Percentiles rank a stretch among this genome's conserved stretches.
Conservation (phyloP, 2,113 vertebrate genomes). For the Muntiacus muntjak region DNA sequence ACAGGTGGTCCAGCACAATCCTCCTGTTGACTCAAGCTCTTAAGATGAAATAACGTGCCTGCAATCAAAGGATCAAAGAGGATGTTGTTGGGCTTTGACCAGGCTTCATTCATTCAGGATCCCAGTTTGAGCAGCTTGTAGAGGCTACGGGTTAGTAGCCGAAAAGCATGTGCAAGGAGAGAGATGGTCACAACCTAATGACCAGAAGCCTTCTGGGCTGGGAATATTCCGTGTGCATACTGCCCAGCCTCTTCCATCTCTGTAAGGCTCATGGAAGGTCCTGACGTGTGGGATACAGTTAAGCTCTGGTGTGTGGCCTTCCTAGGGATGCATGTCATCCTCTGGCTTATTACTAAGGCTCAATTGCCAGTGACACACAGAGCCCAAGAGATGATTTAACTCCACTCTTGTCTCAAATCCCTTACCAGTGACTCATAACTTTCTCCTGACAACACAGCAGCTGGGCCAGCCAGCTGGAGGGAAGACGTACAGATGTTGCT, state of each 20-base stretch:
- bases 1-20: conserved; percentile 5
- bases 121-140: conserved; percentile 34
- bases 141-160: conserved; percentile 14
- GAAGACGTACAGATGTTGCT: conserved; percentile 59
- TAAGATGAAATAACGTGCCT: neutral
- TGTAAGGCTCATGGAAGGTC: neutral
- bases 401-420: conserved; percentile 48
- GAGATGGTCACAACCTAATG: neutral
- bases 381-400: conserved; percentile 33
- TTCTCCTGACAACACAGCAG: conserved; percentile 59
- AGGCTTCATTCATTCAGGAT: conserved; percentile 30
- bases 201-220: neutral
- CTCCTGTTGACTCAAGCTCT: neutral
- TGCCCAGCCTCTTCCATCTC: neutral
- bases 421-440: conserved; percentile 60
- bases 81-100: conserved; percentile 37
- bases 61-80: neutral
- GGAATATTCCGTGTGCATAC: neutral
- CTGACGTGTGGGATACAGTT: neutral
- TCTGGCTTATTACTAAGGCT: conserved; percentile 20
- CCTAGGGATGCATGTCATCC: neutral
- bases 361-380: conserved; percentile 49
- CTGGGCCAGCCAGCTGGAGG: conserved; percentile 51
- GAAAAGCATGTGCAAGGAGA: conserved; percentile 13
- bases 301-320: conserved; percentile 48